Base-by-base conservation (phyloP, 2,888 invertebrate species). In the Troilus luridus region DNA sequence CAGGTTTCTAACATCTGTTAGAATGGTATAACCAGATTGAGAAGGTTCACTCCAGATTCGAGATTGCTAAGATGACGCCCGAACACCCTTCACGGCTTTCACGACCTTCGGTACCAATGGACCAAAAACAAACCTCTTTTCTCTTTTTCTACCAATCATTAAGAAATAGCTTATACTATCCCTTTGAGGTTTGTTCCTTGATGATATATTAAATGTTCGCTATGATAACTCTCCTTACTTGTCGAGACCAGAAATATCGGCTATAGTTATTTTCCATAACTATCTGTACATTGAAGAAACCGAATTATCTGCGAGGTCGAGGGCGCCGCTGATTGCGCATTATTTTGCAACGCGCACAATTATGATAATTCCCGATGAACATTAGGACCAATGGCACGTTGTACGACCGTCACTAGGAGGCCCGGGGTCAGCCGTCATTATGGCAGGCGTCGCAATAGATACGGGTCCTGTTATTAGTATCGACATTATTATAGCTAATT, bases 371-470 rank as follows among this genome's bases (percentile, higher is more conserved):
- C 9, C 19, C 24, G 67, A 67, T 27, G 72, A 77, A 41, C 72
- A 77, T 77, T 77, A 77, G 72, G 72, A 77, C 72, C 27, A 77
- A 77, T 77, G 72, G 41, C 41, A 41, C 27, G 27, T 41, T 77
- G 27, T 10, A 77, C 41, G 72, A 17, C 8, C 72, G 27, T 77
- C 72, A 8, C 27, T 77, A 7, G 9, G 10, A 17, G 14, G 27
- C 9, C 41, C 10, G 24, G 72, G 72, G 72, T 77, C 72, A 41
- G 11, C 0, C 17, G 17, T 8, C 41, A 41, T 77, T 77, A 77
- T 41, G 17, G 7, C 27, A 1, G 0, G 7, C 72, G 27, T 77
- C 72, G 11, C 19, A 41, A 41, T 24, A 11, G 67, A 67, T 24
- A 67, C 67, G 1, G 19, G 12, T n/a, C 12, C 27, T 77, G 17